phyloP scores from a whole-genome alignment of 2,113 vertebrate genomes.

The Platichthys flesus region DNA sequence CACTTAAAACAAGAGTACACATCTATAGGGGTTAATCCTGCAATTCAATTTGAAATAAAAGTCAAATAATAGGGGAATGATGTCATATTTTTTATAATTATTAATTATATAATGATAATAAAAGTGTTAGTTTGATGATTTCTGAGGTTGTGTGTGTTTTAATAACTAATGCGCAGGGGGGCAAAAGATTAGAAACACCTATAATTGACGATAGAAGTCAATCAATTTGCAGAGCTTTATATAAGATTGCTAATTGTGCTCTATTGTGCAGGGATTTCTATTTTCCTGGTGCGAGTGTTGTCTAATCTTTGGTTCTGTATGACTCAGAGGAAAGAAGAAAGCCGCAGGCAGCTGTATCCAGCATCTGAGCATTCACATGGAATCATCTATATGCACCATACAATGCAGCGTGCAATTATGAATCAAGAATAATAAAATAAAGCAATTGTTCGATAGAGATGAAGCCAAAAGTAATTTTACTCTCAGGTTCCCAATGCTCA shows the following conservation, averaged over 20 bases:
- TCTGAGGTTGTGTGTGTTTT: neutral
- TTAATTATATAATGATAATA: no score
- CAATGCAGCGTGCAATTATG: conserved; percentile 9
- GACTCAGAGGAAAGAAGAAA: conserved; percentile 19
- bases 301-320: conserved; percentile 16
- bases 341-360: conserved; percentile 10
- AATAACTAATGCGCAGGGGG: neutral
- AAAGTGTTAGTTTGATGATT: neutral
- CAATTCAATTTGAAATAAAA: no score
- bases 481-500: neutral
- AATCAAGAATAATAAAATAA: neutral
- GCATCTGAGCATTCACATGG: conserved; percentile 21
- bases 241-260: conserved; percentile 12
- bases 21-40: no score
- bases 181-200: neutral
- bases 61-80: no score
- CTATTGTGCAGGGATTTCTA: conserved; percentile 8
- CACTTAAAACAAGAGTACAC: no score
- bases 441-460: neutral
- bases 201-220: conserved; percentile 5
- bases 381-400: conserved; percentile 16
- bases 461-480: conserved; percentile 13
- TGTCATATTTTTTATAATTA: no score
- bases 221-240: conserved; percentile 22
- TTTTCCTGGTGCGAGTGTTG: neutral